These are phyloP conservation scores for Reinhardtius hippoglossoides DNA, from an alignment of 2,113 vertebrate species.

Conservation along the genomic window DNA sequence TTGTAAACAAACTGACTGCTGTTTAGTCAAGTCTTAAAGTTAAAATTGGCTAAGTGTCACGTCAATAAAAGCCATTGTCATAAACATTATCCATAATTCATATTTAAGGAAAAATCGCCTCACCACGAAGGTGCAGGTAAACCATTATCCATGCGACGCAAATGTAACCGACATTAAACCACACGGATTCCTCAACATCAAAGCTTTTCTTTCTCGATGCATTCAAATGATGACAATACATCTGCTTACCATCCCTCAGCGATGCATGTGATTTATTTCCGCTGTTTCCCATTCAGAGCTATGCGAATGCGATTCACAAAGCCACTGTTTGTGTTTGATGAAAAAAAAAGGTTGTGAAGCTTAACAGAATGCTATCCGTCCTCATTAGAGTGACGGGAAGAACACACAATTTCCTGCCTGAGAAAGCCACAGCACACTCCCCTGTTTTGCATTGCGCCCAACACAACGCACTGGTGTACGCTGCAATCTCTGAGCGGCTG, in stretches of 20 bases:
- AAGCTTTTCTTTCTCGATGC: conserved; percentile 42
- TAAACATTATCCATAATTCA: conserved; percentile 29
- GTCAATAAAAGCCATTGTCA: conserved; percentile 6
- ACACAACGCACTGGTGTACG: not conserved
- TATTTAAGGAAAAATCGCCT: not conserved
- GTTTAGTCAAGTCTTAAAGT: conserved; percentile 29
- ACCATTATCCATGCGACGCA: not conserved
- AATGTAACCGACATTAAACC: conserved; percentile 48
- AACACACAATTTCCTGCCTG: conserved; percentile 45
- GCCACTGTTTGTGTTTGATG: conserved; percentile 47
- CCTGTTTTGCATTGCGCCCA: not conserved
- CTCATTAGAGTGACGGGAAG: conserved; percentile 62
- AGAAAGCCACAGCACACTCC: conserved; percentile 30
- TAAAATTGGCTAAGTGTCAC: not conserved
- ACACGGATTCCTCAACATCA: conserved; percentile 53
- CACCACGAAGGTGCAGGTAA: conserved; percentile 6
- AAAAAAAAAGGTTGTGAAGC: conserved; percentile 18
- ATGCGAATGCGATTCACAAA: conserved; percentile 51
- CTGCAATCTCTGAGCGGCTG: conserved; percentile 3
- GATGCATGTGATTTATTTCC: conserved; percentile 59
- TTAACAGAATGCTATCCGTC: conserved; percentile 62
- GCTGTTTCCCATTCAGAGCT: conserved; percentile 47
- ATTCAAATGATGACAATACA: conserved; percentile 60
- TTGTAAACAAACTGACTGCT: not conserved
- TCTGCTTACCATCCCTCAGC: conserved; percentile 47